Conservation (phyloP, 2,888 invertebrate genomes). For the Nymphalis c-album region DNA sequence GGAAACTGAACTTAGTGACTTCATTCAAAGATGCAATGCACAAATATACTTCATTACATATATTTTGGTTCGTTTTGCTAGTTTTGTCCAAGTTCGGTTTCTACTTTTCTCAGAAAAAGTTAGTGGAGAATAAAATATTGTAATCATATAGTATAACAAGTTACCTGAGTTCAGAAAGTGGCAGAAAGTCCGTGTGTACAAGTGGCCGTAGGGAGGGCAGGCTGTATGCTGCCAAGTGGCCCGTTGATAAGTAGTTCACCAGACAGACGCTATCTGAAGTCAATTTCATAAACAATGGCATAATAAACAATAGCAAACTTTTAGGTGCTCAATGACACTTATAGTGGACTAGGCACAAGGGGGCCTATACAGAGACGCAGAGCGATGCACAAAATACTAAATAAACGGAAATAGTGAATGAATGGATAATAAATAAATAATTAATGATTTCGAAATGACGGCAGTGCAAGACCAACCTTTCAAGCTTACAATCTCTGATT, state of each 20-base stretch:
- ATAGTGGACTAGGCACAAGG: no score
- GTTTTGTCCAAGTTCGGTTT: constrained; percentile 10
- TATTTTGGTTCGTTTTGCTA: no score
- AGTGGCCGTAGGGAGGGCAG: constrained; percentile 96
- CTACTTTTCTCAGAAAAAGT: constrained; percentile 21
- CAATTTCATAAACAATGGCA: no score
- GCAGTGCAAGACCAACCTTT: constrained; percentile 84
- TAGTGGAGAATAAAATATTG: constrained; percentile 20
- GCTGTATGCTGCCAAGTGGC: constrained; percentile 95
- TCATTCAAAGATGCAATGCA: not conserved
- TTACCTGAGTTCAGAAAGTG: constrained; percentile 95
- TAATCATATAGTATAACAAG: not conserved
- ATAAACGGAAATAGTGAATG: no score
- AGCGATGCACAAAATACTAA: no score
- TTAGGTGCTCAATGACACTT: no score
- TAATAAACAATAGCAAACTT: no score
- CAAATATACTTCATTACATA: not conserved
- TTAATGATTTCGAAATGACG: not conserved
- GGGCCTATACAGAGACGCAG: no score
- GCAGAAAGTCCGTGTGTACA: constrained; percentile 96
- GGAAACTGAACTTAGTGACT: constrained; percentile 14
- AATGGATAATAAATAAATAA: no score
- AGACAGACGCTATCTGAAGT: constrained; percentile 94
- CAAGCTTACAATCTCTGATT: constrained; percentile 94
- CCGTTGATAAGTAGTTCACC: constrained; percentile 96